Evolutionary conservation across 1,140 invertebrate genomes (phyloP).

Genomic region (Musca domestica): DNA sequence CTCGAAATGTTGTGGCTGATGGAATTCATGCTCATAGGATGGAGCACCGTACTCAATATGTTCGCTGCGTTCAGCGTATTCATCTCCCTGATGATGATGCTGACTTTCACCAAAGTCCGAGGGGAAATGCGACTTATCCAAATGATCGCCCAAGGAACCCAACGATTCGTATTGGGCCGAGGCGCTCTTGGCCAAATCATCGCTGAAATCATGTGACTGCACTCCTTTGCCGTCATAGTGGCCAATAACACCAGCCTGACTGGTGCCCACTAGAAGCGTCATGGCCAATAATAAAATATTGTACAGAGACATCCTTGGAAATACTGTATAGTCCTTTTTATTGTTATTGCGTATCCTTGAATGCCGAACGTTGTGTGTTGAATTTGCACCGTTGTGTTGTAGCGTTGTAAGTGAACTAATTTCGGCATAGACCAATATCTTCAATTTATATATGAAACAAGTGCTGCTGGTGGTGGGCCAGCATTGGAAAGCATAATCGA

Average conservation of each 20-base stretch:
- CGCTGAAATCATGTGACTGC: conserved; percentile 25
- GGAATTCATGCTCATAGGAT: conserved; percentile 14
- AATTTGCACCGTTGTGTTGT: too few species aligned
- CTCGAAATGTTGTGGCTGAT: neutral
- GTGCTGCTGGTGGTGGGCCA: too few species aligned
- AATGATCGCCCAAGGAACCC: conserved; percentile 37
- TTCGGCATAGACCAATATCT: too few species aligned
- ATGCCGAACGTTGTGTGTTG: too few species aligned
- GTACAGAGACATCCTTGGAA: neutral
- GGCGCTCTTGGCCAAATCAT: neutral
- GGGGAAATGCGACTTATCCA: conserved; percentile 39
- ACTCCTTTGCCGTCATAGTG: neutral
- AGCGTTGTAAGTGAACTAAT: too few species aligned
- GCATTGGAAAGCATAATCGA: too few species aligned
- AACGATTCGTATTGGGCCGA: conserved; percentile 25
- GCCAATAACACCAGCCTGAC: conserved; percentile 7
- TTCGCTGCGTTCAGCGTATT: conserved; percentile 35
- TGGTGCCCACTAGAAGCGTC: neutral
- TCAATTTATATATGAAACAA: too few species aligned
- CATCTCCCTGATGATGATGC: conserved; percentile 32
- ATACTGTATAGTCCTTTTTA: neutral
- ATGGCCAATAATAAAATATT: conserved; percentile 7
- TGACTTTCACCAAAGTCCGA: conserved; percentile 31
- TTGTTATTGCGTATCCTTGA: neutral
- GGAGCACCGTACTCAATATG: neutral